Base-by-base conservation (phyloP, 1,140 invertebrate species). In the Apis mellifera region DNA sequence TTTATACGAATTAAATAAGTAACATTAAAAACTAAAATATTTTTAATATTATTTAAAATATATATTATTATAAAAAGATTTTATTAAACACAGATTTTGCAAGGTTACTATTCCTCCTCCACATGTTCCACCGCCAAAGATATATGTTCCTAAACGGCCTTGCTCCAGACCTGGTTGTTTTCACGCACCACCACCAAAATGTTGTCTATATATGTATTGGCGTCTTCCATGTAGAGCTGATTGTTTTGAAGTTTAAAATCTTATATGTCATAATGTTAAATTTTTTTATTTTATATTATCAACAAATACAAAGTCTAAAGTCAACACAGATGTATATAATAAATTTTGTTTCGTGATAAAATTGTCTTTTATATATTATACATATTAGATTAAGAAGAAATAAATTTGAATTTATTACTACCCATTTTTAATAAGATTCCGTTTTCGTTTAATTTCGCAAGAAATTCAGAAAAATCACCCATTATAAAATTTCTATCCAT, bases 381-480 rank as follows among this genome's bases (percentile, higher is more conserved):
- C 17, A 5, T 60, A 69, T 48, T 9, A 21, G n/a, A 57, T 73
- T 70, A 79, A 1, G 21, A 57, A 48, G 84, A 84, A 86, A 92
- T 60, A 85, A 97, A 95, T 92, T 97, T 95, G 90, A 98, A 99
- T 21, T 96, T 94, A 92, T 97, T 96, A n/a, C 95, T 95, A 17
- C 96, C 96, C 94, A 97, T 98, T 90, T 98, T 97, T 82, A 99
- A 94, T 72, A 99, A 94, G 94, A 97, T 97, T 52, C 97, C 97
- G 93, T 98, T 96, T 87, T 97, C 95, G 90, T 99, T 98, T 79
- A 99, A 94, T 70, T 96, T 96, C 68, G 95, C 95, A 60, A 99
- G 95, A 68, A 98, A 95, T 86, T 95, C 91, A 71, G 94, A 93
- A 91, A 97, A 95, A 86, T 95, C 94, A 17, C 94, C 92, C 21